These are phyloP conservation scores for Chelonus formosanus DNA, from an alignment of 2,888 invertebrate species.

Conservation along the genomic window DNA sequence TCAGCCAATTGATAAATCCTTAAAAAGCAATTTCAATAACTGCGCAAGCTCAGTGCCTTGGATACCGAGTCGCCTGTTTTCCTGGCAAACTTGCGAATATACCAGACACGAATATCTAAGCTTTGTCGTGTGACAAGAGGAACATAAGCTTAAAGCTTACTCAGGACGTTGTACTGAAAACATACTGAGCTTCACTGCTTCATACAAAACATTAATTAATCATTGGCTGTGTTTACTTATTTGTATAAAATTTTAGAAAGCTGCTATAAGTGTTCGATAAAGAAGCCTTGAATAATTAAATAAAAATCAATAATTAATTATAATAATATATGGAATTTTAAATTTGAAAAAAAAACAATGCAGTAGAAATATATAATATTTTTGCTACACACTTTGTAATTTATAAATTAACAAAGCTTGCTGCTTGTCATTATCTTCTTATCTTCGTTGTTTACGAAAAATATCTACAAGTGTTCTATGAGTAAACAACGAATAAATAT, in stretches of 20 bases:
- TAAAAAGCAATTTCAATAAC: conserved; percentile 15
- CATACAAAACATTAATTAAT: conserved; percentile 4
- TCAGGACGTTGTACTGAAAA: conserved; percentile 1
- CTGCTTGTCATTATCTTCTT: neutral
- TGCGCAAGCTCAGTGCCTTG: conserved; percentile 61
- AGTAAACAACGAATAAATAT: conserved; percentile 1
- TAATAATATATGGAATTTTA: neutral
- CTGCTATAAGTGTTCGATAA: neutral
- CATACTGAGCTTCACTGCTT: neutral
- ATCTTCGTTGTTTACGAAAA: conserved; percentile 11
- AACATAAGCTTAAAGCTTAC: neutral
- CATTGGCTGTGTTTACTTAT: conserved; percentile 7
- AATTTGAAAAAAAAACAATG: neutral
- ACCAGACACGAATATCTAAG: conserved; percentile 45
- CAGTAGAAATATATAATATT: conserved; percentile 43
- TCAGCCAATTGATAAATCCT: conserved; percentile 24
- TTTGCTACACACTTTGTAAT: conserved; percentile 51
- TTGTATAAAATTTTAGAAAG: neutral
- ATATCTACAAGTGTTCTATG: conserved; percentile 8
- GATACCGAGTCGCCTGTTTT: conserved; percentile 54
- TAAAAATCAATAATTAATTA: conserved; percentile 38
- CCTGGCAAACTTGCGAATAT: conserved; percentile 37
- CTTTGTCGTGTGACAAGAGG: conserved; percentile 40
- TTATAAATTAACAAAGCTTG: conserved; percentile 21
- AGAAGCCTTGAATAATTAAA: conserved; percentile 31